phyloP scores from a whole-genome alignment of 1,140 invertebrate species.

The Augochlora pura region DNA sequence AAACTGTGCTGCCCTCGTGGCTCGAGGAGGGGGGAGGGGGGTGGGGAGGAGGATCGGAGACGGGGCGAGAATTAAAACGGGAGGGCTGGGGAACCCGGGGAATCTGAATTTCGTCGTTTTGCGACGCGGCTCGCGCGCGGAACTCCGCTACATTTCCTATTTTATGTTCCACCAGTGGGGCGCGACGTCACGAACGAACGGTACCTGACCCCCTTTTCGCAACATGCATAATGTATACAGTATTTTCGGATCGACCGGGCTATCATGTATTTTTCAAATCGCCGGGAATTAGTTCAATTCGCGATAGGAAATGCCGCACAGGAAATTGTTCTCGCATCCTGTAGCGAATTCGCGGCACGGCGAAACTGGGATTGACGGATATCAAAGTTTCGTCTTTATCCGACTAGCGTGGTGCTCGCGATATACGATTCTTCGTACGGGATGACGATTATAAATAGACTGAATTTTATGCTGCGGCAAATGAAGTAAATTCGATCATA shows the following conservation, averaged over 20 bases:
- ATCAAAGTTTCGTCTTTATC: no score
- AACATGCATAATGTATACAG: neutral
- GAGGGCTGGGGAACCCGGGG: no score
- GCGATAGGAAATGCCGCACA: neutral
- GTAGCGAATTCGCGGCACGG: no score
- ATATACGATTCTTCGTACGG: no score
- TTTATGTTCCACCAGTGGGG: neutral
- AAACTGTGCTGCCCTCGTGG: neutral
- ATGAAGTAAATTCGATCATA: no score
- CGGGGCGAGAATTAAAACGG: conserved; percentile 15
- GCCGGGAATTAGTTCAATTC: neutral
- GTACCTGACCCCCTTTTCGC: neutral
- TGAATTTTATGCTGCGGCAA: no score
- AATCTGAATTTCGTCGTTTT: conserved; percentile 7
- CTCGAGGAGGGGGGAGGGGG: no score
- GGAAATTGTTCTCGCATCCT: neutral
- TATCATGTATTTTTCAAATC: neutral
- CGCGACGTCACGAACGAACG: neutral
- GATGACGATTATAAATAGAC: no score
- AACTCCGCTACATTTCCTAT: conserved; percentile 4
- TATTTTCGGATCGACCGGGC: neutral
- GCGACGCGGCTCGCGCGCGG: neutral
- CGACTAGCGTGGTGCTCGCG: no score
- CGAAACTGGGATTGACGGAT: no score
- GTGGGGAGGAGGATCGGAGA: neutral